These are phyloP conservation scores for Pandemis cinnamomeana DNA, from an alignment of 2,888 invertebrate genomes.

Conservation along the genomic window DNA sequence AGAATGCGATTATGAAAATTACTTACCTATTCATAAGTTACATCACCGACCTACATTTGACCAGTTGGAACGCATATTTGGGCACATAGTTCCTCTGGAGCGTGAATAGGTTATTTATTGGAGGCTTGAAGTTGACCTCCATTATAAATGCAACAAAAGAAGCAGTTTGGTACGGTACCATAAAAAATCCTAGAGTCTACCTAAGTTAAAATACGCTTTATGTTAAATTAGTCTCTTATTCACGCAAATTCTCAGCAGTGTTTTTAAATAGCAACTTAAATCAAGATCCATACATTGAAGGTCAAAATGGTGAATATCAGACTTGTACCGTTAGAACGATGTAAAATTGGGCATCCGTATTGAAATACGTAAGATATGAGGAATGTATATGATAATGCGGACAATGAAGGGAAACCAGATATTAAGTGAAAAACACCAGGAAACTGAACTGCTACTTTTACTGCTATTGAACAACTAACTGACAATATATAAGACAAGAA, in stretches of 20 bases:
- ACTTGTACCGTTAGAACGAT: neutral
- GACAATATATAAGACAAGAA: too few species aligned
- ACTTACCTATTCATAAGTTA: conserved; percentile 69
- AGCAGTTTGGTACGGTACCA: neutral
- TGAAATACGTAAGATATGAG: too few species aligned
- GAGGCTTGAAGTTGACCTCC: conserved; percentile 25
- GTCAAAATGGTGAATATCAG: neutral
- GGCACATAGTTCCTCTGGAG: conserved; percentile 58
- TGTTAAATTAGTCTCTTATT: too few species aligned
- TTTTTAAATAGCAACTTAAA: too few species aligned
- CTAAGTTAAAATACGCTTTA: too few species aligned
- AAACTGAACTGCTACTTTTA: too few species aligned
- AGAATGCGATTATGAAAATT: conserved; percentile 72
- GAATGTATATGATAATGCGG: too few species aligned
- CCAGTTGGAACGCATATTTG: conserved; percentile 50
- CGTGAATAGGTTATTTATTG: conserved; percentile 59
- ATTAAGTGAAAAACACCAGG: too few species aligned
- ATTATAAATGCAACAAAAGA: neutral
- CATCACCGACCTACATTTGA: conserved; percentile 69
- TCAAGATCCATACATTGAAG: neutral
- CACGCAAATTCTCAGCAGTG: too few species aligned
- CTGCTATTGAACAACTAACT: too few species aligned
- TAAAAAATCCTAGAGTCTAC: neutral
- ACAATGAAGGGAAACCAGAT: too few species aligned
- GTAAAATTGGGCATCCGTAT: neutral